phyloP scores from a whole-genome alignment of 2,113 vertebrate genomes.

The Polypterus senegalus region DNA sequence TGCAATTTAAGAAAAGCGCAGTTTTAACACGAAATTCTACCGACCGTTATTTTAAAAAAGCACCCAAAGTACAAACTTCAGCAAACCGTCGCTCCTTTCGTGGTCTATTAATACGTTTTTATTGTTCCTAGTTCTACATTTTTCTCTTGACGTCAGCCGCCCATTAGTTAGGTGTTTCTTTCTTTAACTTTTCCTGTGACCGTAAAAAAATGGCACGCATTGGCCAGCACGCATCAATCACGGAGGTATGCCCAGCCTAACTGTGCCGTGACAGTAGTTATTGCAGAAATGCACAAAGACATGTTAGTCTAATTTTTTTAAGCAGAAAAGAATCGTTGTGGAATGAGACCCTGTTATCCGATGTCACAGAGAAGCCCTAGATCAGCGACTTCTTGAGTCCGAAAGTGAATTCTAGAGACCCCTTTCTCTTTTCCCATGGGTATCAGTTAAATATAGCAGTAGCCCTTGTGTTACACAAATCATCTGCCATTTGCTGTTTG shows the following conservation, averaged over 20 bases:
- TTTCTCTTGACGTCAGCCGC: too few relatives aligned
- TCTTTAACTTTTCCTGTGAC: slow-evolving; percentile 3
- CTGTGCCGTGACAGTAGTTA: slow-evolving; percentile 38
- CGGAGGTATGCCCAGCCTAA: slow-evolving; percentile 16
- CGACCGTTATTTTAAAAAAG: too few relatives aligned
- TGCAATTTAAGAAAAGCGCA: too few relatives aligned
- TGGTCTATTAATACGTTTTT: too few relatives aligned
- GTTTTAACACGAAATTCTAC: too few relatives aligned
- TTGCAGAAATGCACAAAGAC: slow-evolving; percentile 59
- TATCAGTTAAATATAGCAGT: slow-evolving; percentile 82
- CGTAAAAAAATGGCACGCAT: slow-evolving; percentile 1
- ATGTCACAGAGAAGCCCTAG: slow-evolving; percentile 66
- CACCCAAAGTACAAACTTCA: too few relatives aligned
- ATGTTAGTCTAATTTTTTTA: slow-evolving; percentile 59
- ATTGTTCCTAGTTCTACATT: too few relatives aligned
- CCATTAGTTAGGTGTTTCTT: background rate
- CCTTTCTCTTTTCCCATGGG: slow-evolving; percentile 86
- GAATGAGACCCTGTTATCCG: slow-evolving; percentile 63
- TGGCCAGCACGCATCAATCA: slow-evolving; percentile 15
- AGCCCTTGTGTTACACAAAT: slow-evolving; percentile 42
- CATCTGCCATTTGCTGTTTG: slow-evolving; percentile 81
- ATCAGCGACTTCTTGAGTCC: slow-evolving; percentile 78
- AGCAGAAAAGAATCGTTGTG: slow-evolving; percentile 59
- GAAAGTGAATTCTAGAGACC: slow-evolving; percentile 61
- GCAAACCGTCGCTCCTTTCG: too few relatives aligned